These are phyloP conservation scores for Drosophila eohydei DNA, from an alignment of 2,888 invertebrate genomes.

Conservation along the genomic window DNA sequence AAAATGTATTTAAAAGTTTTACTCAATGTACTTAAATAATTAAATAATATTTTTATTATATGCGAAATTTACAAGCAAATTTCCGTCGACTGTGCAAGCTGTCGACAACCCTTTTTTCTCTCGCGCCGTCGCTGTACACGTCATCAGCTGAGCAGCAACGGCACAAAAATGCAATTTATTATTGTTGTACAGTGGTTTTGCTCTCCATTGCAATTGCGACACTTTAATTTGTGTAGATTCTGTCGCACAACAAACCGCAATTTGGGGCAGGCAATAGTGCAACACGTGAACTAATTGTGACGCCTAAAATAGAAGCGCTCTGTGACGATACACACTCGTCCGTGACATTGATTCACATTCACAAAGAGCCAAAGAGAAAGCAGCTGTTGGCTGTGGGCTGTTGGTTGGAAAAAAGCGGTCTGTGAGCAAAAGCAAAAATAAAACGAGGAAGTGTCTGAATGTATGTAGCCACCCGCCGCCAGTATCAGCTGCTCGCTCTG, in stretches of 20 bases:
- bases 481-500: constrained; percentile 71
- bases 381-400: constrained; percentile 19
- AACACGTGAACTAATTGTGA: constrained; percentile 53
- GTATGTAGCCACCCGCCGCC: constrained; percentile 17
- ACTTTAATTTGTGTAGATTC: constrained; percentile 26
- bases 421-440: constrained; percentile 56
- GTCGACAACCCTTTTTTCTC: constrained; percentile 59
- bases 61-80: background rate
- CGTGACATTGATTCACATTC: constrained; percentile 76
- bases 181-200: constrained; percentile 47
- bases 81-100: background rate
- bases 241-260: constrained; percentile 32
- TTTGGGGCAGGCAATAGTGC: constrained; percentile 46
- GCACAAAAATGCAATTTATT: constrained; percentile 37
- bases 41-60: background rate
- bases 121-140: constrained; percentile 70
- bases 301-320: constrained; percentile 40
- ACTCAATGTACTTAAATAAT: background rate
- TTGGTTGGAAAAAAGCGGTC: constrained; percentile 18
- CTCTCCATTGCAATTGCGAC: constrained; percentile 41
- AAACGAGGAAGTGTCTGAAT: constrained; percentile 65
- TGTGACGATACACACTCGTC: constrained; percentile 44
- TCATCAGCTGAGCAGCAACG: constrained; percentile 68
- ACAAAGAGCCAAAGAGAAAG: constrained; percentile 49
- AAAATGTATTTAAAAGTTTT: background rate